Evolutionary conservation across 2,888 invertebrate species (phyloP), one percentile per base, ranked within the genome.

Genomic region (Eulithis testata): DNA sequence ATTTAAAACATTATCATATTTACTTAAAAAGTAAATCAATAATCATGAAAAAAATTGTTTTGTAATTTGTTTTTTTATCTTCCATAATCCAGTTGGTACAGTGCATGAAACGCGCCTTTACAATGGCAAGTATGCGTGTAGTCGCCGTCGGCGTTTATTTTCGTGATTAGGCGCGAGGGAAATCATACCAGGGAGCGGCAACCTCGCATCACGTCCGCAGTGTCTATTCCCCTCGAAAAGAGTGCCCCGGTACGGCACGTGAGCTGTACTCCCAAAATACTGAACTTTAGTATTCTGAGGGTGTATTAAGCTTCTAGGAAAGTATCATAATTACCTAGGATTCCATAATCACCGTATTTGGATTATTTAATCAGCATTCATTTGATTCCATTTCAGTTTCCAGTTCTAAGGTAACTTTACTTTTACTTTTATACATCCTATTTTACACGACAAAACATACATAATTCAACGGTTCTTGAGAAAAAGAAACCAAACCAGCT

Each of bases 141-240:
- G 58, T 27, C 50, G 50, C n/a, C 27, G 52, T 45, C 44, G 47
- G 47, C 57, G 27, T 52, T 63, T 54, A 59, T 60, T 59, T 55
- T 64, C 50, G 70, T 68, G 73, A 78, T 78, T 76, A 78, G 69
- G 68, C 72, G 65, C 70, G 52, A 77, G 63, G 67, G 68, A 72
- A 76, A 75, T 73, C 74, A 72, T 65, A 54, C 51, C 31, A 61
- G 65, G 71, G 69, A 75, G 73, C 72, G 74, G 68, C 72, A 63
- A 59, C 55, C 64, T 51, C 71, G 59, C 63, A 74, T 74, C 81
- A 81, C 78, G 78, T 72, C 70, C 71, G 57, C 63, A 67, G 65
- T 74, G 72, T 73, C 76, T 61, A 70, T 77, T 75, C 71, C 72
- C 68, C 64, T 71, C 69, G 70, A 66, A 75, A 53, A 73, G 67